Evolutionary conservation across 2,113 vertebrate genomes (phyloP).

Genomic region (Mobula birostris): DNA sequence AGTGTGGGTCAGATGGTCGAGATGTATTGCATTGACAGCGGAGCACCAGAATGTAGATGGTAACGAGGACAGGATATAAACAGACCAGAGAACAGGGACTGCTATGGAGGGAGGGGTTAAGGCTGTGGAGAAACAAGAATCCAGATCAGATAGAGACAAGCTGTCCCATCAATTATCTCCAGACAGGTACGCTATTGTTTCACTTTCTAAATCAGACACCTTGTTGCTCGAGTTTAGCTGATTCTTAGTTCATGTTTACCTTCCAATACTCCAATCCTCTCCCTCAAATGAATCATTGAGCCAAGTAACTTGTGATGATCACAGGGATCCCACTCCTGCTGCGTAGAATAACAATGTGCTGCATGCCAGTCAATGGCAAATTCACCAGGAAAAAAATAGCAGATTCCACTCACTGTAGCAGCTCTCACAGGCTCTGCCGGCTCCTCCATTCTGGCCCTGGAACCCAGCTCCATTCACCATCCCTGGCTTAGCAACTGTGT

Average conservation of each 20-base stretch:
- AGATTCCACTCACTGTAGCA: constrained; percentile 39
- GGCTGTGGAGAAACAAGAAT: too few relatives aligned
- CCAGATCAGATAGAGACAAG: too few relatives aligned
- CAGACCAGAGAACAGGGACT: too few relatives aligned
- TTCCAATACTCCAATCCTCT: neutral
- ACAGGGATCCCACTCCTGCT: neutral
- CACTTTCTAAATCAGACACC: too few relatives aligned
- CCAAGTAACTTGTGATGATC: neutral
- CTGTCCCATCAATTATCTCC: too few relatives aligned
- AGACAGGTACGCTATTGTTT: too few relatives aligned
- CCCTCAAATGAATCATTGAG: neutral
- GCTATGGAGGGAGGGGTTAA: too few relatives aligned
- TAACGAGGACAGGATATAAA: too few relatives aligned
- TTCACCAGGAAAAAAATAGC: neutral
- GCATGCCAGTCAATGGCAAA: neutral
- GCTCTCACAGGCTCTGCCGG: constrained; percentile 41
- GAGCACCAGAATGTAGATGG: too few relatives aligned
- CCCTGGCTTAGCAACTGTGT: constrained; percentile 25
- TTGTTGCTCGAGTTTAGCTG: neutral
- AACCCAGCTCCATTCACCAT: constrained; percentile 39
- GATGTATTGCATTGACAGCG: too few relatives aligned
- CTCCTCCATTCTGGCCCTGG: constrained; percentile 29
- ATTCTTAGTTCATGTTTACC: neutral
- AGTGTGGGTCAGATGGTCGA: too few relatives aligned
- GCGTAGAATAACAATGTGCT: neutral